These are phyloP conservation scores for Spilosoma lubricipeda DNA, from an alignment of 2,888 invertebrate species.

Conservation along the genomic window DNA sequence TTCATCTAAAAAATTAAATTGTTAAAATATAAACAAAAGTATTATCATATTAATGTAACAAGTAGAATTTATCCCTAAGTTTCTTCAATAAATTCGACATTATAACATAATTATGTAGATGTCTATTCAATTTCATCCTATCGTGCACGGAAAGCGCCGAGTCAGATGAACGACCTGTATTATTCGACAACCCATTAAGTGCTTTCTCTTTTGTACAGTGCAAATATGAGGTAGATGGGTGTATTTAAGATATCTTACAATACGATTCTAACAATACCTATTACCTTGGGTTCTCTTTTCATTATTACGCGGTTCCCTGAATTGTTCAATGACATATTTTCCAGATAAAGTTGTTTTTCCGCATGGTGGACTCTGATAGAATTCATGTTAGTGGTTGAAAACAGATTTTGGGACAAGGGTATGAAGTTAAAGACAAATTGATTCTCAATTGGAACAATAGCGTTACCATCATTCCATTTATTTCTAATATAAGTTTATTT, in stretches of 20 bases:
- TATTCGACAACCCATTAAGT: slow-evolving; percentile 17
- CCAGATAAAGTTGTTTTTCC: slow-evolving; percentile 35
- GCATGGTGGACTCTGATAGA: slow-evolving; percentile 27
- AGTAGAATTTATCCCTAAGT: neutral
- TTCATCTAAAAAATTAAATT: neutral
- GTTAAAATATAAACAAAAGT: neutral
- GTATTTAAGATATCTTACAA: slow-evolving; percentile 5
- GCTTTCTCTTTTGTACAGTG: slow-evolving; percentile 24
- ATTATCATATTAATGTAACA: neutral
- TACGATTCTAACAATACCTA: slow-evolving; percentile 22
- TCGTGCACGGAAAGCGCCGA: slow-evolving; percentile 47
- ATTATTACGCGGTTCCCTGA: slow-evolving; percentile 26
- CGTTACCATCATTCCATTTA: slow-evolving; percentile 10
- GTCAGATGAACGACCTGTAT: slow-evolving; percentile 25
- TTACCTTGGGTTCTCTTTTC: slow-evolving; percentile 18
- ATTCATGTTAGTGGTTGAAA: slow-evolving; percentile 21
- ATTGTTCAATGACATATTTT: slow-evolving; percentile 35
- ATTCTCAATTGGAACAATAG: slow-evolving; percentile 8
- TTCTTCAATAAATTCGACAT: slow-evolving; percentile 21
- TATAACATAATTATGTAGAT: slow-evolving; percentile 27
- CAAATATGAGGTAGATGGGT: slow-evolving; percentile 29
- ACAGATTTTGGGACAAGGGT: slow-evolving; percentile 12
- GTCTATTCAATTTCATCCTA: slow-evolving; percentile 44
- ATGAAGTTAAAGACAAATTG: slow-evolving; percentile 19
- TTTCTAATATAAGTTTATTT: slow-evolving; percentile 8